Evolutionary conservation across 2,113 vertebrate genomes (phyloP), one percentile per base, ranked within the genome.

Genomic region (Austrofundulus limnaeus): DNA sequence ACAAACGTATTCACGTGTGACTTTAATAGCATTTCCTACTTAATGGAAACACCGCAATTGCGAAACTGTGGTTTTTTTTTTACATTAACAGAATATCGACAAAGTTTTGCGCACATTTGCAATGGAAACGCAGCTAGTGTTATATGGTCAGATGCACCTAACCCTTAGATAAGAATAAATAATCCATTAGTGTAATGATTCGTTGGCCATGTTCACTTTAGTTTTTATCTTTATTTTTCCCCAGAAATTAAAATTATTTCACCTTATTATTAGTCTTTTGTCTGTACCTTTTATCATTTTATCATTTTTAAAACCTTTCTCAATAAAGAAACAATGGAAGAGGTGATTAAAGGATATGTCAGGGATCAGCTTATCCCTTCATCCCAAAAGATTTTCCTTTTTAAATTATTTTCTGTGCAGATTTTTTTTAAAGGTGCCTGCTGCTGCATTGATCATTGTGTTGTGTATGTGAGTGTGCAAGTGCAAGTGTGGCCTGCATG

Each of bases 341-440:
- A 52, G 58, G 37, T 66, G 49, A 75, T 71, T 65, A 57, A 76
- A 38, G 25, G 61, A 67, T 16, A 63, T 63, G 19, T 38, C 63
- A 13, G 0, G 2, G 52, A 43, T 61, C 69, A 86, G 75, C 78
- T 67, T 62, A 62, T 75, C 52, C 66, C 57, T 58, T 76, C 61
- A 83, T 62, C 45, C 80, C 84, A 88, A 70, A 89, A 88, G 70
- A 75, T 81, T 61, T 45, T 31, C 57, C 49, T 50, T 73, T 81
- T 43, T 61, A n/a, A n/a, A 52, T 75, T 88, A 38, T 71, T 80
- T 61, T 34, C 58, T 61, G 50, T 85, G 77, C 52, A 77, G 85
- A 64, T 87, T 77, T 67, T 77, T 67, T 78, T 69, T 55, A 55
- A 66, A 60, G 46, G 48, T 70, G 71, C 71, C 49, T 72, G 41